Percentiles rank a stretch among this genome's conserved stretches.
Conservation (phyloP, 2,888 invertebrate genomes). For the Scotopteryx bipunctaria region DNA sequence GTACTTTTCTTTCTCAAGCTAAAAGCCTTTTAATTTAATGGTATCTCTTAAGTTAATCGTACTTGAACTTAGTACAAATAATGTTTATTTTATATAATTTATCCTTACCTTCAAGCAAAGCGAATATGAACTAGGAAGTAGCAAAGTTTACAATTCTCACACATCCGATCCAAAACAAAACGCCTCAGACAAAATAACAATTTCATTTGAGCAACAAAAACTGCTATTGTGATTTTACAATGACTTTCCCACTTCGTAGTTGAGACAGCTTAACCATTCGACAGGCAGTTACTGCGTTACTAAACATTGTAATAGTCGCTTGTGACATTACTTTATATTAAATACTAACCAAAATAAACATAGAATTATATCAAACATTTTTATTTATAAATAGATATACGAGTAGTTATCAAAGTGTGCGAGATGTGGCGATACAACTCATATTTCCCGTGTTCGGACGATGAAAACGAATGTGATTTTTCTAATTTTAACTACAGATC, state of each 20-base stretch:
- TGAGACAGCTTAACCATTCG: slow-evolving; percentile 29
- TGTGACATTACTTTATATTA: too few relatives aligned
- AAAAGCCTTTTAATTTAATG: too few relatives aligned
- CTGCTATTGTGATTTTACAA: slow-evolving; percentile 31
- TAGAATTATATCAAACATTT: too few relatives aligned
- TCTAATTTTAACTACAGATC: slow-evolving; percentile 51
- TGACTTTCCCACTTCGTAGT: slow-evolving; percentile 32
- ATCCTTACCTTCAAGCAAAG: background rate
- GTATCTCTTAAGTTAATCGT: too few relatives aligned
- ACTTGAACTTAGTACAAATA: too few relatives aligned
- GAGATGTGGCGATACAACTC: slow-evolving; percentile 55
- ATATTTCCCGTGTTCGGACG: slow-evolving; percentile 50
- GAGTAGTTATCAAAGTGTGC: slow-evolving; percentile 3
- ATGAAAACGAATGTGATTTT: slow-evolving; percentile 50
- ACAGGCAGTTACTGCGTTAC: slow-evolving; percentile 25
- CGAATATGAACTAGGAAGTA: slow-evolving; percentile 20
- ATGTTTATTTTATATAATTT: too few relatives aligned
- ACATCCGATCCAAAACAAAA: slow-evolving; percentile 28
- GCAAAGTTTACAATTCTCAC: slow-evolving; percentile 8
- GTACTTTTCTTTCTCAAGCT: too few relatives aligned
- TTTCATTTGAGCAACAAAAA: slow-evolving; percentile 26
- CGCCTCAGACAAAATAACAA: slow-evolving; percentile 27
- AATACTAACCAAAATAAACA: too few relatives aligned
- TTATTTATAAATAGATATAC: too few relatives aligned
- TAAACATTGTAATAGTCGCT: slow-evolving; percentile 24